Conservation (phyloP, 2,888 invertebrate genomes). For the Coenonympha glycerion region DNA sequence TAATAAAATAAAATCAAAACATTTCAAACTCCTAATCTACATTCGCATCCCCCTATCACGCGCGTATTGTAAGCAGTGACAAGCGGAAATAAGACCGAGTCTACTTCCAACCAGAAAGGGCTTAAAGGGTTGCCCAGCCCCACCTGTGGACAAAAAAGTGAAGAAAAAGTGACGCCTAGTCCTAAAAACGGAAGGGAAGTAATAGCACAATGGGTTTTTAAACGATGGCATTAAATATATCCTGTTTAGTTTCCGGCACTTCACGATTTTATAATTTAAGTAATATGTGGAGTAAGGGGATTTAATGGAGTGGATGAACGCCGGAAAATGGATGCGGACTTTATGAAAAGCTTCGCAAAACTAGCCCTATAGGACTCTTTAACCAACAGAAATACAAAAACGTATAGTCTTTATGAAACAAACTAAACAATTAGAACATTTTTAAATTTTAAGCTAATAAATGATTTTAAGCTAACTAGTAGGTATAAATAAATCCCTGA, state of each 20-base stretch:
- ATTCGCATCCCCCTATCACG: slow-evolving; percentile 46
- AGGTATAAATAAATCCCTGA: too few species aligned
- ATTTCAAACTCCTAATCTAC: slow-evolving; percentile 32
- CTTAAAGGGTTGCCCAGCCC: slow-evolving; percentile 54
- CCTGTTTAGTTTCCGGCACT: slow-evolving; percentile 10
- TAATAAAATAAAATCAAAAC: neutral
- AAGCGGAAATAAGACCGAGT: slow-evolving; percentile 45
- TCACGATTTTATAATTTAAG: neutral
- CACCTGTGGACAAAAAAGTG: slow-evolving; percentile 57
- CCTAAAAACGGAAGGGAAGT: slow-evolving; percentile 16
- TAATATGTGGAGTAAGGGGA: neutral
- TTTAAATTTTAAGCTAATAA: too few species aligned
- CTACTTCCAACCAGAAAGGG: slow-evolving; percentile 46
- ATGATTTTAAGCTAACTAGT: too few species aligned
- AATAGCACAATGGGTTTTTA: slow-evolving; percentile 14
- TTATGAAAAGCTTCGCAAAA: too few species aligned
- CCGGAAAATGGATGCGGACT: too few species aligned
- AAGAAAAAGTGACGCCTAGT: slow-evolving; percentile 30
- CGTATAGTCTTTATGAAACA: too few species aligned
- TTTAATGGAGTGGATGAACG: too few species aligned
- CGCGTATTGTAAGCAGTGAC: slow-evolving; percentile 41
- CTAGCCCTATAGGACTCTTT: too few species aligned
- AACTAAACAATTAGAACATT: too few species aligned
- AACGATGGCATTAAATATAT: slow-evolving; percentile 11
- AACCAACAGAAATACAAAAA: too few species aligned